Evolutionary conservation across 2,797 vertebrate genomes (phyloP).

Genomic region (Macroramphosus scolopax): DNA sequence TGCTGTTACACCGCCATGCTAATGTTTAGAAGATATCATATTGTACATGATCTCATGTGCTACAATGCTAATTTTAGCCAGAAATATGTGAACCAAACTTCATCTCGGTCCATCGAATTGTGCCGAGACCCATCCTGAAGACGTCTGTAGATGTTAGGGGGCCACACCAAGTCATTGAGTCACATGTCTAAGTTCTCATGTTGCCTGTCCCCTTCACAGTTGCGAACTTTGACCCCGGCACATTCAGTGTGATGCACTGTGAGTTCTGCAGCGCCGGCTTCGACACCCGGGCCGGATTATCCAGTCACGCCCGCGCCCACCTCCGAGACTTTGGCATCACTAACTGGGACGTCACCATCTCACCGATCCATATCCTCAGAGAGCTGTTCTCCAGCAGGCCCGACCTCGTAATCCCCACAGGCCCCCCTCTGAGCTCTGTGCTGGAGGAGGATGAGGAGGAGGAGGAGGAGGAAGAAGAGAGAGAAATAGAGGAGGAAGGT

Average conservation of each 20-base stretch:
- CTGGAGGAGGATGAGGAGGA: slow-evolving; percentile 61
- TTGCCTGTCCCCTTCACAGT: slow-evolving; percentile 72
- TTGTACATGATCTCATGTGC: too few species aligned
- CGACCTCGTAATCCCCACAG: slow-evolving; percentile 83
- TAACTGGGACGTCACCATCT: slow-evolving; percentile 97
- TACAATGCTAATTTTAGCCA: too few species aligned
- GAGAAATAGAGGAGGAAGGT: slow-evolving; percentile 49
- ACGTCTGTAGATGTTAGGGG: too few species aligned
- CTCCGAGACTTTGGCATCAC: slow-evolving; percentile 95
- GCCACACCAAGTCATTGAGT: too few species aligned
- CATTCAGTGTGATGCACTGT: slow-evolving; percentile 97
- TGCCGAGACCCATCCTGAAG: too few species aligned
- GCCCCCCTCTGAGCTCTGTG: slow-evolving; percentile 68
- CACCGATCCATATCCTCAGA: slow-evolving; percentile 92
- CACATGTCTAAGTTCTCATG: too few species aligned
- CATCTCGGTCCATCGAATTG: too few species aligned
- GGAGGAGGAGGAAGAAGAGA: slow-evolving; percentile 27
- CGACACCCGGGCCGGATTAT: slow-evolving; percentile 92
- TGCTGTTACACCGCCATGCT: too few species aligned
- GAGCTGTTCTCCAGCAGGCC: slow-evolving; percentile 90
- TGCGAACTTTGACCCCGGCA: slow-evolving; percentile 94
- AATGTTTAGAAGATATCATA: too few species aligned
- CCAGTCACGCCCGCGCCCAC: slow-evolving; percentile 94
- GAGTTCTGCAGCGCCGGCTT: slow-evolving; percentile 97
- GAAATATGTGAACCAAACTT: too few species aligned